Conservation (phyloP, 2,888 invertebrate genomes). For the Kryphioiulus occultus region DNA sequence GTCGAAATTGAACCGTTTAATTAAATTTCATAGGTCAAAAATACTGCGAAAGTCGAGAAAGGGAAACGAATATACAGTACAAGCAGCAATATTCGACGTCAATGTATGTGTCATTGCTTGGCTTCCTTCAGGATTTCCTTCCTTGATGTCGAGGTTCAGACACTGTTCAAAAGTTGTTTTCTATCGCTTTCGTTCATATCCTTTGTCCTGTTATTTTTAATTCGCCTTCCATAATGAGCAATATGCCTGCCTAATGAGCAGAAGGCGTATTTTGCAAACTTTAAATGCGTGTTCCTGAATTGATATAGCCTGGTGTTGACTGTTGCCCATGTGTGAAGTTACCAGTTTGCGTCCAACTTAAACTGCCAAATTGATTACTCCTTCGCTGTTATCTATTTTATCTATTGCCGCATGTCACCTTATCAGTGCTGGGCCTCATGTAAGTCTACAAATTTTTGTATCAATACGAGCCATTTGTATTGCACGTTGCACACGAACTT, state of each 20-base stretch:
- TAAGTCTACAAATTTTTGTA: constrained; percentile 3
- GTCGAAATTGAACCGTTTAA: too few species aligned
- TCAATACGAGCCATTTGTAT: constrained; percentile 13
- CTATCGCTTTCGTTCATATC: not conserved
- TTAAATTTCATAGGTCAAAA: not conserved
- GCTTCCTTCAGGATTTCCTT: constrained; percentile 27
- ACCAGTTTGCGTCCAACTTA: not conserved
- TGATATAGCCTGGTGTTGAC: not conserved
- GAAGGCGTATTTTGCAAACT: constrained; percentile 19
- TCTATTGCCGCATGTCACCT: constrained; percentile 13
- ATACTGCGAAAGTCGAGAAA: not conserved
- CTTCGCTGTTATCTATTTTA: not conserved
- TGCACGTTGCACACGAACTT: not conserved
- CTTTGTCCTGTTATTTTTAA: constrained; percentile 20
- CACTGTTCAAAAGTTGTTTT: constrained; percentile 8
- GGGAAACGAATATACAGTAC: not conserved
- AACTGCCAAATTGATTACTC: not conserved
- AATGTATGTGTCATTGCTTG: not conserved
- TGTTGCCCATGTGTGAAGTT: not conserved
- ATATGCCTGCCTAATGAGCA: constrained; percentile 1
- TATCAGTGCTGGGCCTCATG: not conserved
- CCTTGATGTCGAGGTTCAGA: not conserved
- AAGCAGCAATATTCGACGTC: not conserved
- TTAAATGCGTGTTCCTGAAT: not conserved
- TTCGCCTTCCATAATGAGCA: not conserved